Evolutionary conservation across 2,888 invertebrate genomes (phyloP).

Genomic region (Hanleya hanleyi): DNA sequence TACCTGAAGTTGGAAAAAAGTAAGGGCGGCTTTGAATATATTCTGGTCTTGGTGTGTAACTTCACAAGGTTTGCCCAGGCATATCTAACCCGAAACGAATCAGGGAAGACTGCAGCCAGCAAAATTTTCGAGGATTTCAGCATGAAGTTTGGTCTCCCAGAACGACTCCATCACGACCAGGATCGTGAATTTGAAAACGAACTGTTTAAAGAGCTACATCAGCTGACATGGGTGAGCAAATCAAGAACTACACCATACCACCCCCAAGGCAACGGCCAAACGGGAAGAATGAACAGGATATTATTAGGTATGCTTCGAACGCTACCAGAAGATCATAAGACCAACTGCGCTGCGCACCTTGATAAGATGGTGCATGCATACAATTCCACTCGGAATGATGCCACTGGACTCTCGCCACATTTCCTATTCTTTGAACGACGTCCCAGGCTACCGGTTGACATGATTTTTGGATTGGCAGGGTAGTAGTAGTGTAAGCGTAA

Average conservation of each 20-base stretch:
- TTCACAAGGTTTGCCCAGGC: slow-evolving; percentile 26
- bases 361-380: background rate
- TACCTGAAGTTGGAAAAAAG: background rate
- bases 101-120: slow-evolving; percentile 14
- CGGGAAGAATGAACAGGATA: no score
- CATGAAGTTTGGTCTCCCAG: slow-evolving; percentile 16
- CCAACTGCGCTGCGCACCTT: background rate
- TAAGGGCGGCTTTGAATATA: slow-evolving; percentile 20
- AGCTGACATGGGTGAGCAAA: background rate
- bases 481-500: no score
- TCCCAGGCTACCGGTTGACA: slow-evolving; percentile 17
- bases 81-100: slow-evolving; percentile 21
- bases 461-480: slow-evolving; percentile 8
- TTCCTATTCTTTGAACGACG: background rate
- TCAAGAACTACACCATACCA: slow-evolving; percentile 17
- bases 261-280: slow-evolving; percentile 18
- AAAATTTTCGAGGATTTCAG: no score
- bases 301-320: slow-evolving; percentile 20
- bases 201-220: slow-evolving; percentile 12
- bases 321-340: background rate
- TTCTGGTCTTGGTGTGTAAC: slow-evolving; percentile 13
- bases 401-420: background rate
- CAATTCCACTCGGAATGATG: background rate
- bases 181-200: slow-evolving; percentile 19
- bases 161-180: slow-evolving; percentile 17